Percentiles rank a stretch among this genome's conserved stretches.
Conservation (phyloP, 2,797 vertebrate species). For the Rhinella marina region DNA sequence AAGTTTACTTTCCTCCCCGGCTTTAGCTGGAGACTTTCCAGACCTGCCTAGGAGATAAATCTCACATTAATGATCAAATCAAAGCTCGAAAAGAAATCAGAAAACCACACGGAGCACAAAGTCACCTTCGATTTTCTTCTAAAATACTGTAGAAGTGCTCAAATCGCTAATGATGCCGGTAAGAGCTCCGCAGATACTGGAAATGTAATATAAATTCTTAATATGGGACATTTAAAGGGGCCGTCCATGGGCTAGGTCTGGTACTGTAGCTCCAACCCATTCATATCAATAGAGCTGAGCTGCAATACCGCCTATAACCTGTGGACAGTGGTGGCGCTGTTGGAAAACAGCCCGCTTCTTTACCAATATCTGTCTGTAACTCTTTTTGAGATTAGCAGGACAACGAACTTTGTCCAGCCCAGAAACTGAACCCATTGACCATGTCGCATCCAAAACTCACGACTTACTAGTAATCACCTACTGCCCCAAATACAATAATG, state of each 20-base stretch:
- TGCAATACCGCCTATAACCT: too few species aligned
- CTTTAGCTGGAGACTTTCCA: not conserved
- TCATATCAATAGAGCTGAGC: too few species aligned
- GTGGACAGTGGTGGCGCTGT: too few species aligned
- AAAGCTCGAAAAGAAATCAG: not conserved
- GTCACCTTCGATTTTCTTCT: not conserved
- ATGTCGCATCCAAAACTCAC: too few species aligned
- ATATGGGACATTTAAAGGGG: not conserved
- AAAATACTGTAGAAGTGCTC: not conserved
- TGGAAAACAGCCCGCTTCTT: too few species aligned
- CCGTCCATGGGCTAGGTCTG: not conserved
- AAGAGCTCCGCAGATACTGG: not conserved
- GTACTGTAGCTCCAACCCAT: too few species aligned
- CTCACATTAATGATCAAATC: slow-evolving; percentile 7
- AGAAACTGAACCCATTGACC: too few species aligned
- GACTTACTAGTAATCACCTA: too few species aligned
- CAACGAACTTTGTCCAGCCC: too few species aligned
- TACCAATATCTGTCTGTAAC: too few species aligned
- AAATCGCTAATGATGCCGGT: slow-evolving; percentile 2
- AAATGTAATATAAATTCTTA: slow-evolving; percentile 10
- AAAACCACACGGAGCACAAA: not conserved
- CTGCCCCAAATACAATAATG: too few species aligned
- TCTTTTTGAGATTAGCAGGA: too few species aligned
- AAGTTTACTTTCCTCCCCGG: not conserved
- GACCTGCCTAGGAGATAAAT: not conserved